These are phyloP conservation scores for Mesopsocus fuscifrons DNA, from an alignment of 2,888 invertebrate species.

Conservation along the genomic window DNA sequence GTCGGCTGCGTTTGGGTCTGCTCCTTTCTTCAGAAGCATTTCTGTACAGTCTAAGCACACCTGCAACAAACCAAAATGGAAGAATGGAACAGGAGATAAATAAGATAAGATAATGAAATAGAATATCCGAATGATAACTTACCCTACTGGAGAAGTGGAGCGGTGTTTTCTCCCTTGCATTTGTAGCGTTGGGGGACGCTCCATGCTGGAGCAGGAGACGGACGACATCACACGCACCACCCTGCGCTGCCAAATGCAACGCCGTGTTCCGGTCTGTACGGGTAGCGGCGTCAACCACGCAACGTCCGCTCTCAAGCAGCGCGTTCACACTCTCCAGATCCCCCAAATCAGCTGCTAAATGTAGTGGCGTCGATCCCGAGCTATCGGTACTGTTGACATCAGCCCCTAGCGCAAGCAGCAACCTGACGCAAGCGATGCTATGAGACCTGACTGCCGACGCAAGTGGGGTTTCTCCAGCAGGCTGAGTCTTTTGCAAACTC, in stretches of 20 bases:
- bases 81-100: too few relatives aligned
- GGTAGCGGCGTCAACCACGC: constrained; percentile 49
- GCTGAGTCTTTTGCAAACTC: constrained; percentile 26
- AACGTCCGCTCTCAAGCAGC: constrained; percentile 50
- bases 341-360: constrained; percentile 62
- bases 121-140: too few relatives aligned
- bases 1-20: constrained; percentile 62
- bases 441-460: constrained; percentile 77
- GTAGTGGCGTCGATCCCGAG: constrained; percentile 59
- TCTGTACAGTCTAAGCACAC: constrained; percentile 67
- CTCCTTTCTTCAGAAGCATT: constrained; percentile 50
- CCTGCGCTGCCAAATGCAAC: constrained; percentile 72
- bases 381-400: constrained; percentile 56
- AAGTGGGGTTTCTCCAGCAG: constrained; percentile 47
- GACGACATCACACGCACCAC: constrained; percentile 66
- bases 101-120: too few relatives aligned
- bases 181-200: constrained; percentile 53
- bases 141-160: constrained; percentile 46
- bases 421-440: constrained; percentile 55
- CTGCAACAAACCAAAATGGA: too few relatives aligned
- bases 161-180: constrained; percentile 65
- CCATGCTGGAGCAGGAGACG: constrained; percentile 50
- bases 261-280: constrained; percentile 59
- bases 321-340: constrained; percentile 52
- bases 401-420: constrained; percentile 55